Percentiles rank a stretch among this genome's conserved stretches.
phyloP scores from a whole-genome alignment of 1,140 invertebrate species.

The Saccostrea echinata region DNA sequence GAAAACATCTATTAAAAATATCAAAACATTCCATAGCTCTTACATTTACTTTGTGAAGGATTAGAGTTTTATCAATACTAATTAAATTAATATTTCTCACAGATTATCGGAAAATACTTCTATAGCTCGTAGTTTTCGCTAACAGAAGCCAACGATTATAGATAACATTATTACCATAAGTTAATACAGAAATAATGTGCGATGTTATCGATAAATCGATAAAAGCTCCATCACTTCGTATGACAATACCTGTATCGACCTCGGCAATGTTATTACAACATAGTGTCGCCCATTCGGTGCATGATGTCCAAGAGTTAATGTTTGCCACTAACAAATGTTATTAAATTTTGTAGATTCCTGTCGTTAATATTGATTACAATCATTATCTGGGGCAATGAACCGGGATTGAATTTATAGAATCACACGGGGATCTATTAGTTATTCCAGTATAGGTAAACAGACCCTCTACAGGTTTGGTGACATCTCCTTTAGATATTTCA shows the following conservation, averaged over 20 bases:
- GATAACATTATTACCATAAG: not conserved
- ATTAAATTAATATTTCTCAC: no score
- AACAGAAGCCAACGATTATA: not conserved
- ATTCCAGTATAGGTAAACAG: no score
- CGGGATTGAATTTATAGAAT: not conserved
- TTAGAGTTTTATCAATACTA: no score
- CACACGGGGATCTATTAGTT: no score
- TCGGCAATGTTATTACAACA: not conserved
- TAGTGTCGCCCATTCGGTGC: not conserved
- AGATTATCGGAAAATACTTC: no score
- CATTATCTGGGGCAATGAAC: not conserved
- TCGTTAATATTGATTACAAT: not conserved
- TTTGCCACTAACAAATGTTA: constrained; percentile 15
- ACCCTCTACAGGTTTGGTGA: no score
- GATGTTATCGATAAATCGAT: not conserved
- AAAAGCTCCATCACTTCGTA: not conserved
- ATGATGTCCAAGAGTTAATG: not conserved
- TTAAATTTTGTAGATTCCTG: constrained; percentile 15
- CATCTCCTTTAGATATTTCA: no score
- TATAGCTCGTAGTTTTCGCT: no score
- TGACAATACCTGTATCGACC: constrained; percentile 27
- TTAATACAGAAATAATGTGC: not conserved
- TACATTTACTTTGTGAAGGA: no score
- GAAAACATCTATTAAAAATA: no score
- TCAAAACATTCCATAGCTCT: no score